These are phyloP conservation scores for Euglossa dilemma DNA, from an alignment of 1,140 invertebrate genomes.

Conservation along the genomic window DNA sequence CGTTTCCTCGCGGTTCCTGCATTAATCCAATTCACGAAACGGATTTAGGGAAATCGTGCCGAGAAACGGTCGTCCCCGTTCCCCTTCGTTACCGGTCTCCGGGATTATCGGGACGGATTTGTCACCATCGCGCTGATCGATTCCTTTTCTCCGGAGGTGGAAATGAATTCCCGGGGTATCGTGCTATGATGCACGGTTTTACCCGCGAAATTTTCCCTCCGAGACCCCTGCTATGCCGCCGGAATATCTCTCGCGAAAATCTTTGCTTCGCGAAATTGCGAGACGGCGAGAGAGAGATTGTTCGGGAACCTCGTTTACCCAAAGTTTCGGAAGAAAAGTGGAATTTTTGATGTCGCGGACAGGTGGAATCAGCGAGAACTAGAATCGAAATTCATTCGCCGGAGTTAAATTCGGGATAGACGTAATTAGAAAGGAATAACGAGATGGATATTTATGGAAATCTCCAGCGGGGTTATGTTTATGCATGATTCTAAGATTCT, in stretches of 20 bases:
- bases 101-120: background rate
- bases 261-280: background rate
- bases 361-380: no score
- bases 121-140: constrained; percentile 5
- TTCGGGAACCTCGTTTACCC: no score
- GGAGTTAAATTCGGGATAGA: background rate
- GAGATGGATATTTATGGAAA: background rate
- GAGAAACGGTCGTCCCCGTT: background rate
- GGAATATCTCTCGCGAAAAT: background rate
- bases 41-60: constrained; percentile 29
- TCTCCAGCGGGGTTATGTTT: no score
- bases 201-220: background rate
- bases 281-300: no score
- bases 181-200: background rate
- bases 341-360: no score
- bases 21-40: constrained; percentile 24
- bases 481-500: no score
- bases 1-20: constrained; percentile 11
- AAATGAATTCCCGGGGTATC: background rate
- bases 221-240: background rate
- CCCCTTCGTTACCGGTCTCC: background rate
- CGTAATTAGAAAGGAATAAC: background rate
- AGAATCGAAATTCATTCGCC: background rate
- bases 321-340: no score
- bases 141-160: background rate